A percentile compares a stretch with the other conserved stretches of the same genome.
These are phyloP conservation scores for Emberiza fucata DNA, from an alignment of 2,113 vertebrate genomes.

Conservation along the genomic window DNA sequence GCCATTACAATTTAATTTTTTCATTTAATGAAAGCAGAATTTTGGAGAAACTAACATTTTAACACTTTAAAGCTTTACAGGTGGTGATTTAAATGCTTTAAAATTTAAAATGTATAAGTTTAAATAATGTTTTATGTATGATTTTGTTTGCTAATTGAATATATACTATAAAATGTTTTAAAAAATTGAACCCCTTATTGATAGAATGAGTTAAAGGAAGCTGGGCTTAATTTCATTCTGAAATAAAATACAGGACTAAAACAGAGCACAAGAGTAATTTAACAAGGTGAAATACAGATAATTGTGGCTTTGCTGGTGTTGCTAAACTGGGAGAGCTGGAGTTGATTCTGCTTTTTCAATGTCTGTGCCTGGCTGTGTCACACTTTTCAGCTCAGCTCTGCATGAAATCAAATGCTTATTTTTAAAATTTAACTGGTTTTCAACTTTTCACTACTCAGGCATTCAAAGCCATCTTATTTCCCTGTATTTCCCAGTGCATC, in stretches of 20 bases:
- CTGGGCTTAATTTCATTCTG: neutral
- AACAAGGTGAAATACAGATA: neutral
- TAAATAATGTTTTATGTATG: neutral
- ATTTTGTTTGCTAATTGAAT: neutral
- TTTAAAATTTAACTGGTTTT: neutral
- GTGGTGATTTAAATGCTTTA: neutral
- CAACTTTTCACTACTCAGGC: neutral
- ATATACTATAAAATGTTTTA: neutral
- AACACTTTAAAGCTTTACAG: neutral
- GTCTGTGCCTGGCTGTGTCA: neutral
- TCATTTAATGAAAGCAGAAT: neutral
- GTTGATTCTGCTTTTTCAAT: neutral
- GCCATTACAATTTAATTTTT: neutral
- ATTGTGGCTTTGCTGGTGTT: neutral
- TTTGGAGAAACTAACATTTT: neutral
- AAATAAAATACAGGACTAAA: neutral
- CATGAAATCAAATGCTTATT: neutral
- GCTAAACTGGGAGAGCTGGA: neutral
- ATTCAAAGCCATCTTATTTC: neutral
- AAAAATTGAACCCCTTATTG: neutral
- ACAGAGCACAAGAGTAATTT: neutral
- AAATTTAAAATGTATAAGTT: neutral
- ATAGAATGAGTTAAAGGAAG: neutral
- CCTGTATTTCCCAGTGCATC: neutral
- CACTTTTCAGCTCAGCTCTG: neutral